Base-by-base conservation (phyloP, 2,888 invertebrate genomes). In the Leucoptera coffeella region DNA sequence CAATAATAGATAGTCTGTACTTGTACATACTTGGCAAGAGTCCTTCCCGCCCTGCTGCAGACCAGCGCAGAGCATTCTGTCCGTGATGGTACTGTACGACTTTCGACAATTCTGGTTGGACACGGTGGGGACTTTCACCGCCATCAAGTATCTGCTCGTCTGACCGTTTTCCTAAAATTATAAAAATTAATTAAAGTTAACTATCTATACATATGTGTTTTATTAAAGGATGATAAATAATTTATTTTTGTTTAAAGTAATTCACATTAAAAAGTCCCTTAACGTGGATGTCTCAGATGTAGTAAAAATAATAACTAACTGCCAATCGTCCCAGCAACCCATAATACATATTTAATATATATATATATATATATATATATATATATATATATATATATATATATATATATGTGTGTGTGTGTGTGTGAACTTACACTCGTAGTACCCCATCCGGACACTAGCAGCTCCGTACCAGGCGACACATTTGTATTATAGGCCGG, bases 381-480 rank as follows among this genome's bases (percentile, higher is more conserved):
- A n/a, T n/a, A n/a, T n/a, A n/a, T n/a, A n/a, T n/a, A n/a, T n/a
- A n/a, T n/a, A n/a, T n/a, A n/a, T n/a, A n/a, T n/a, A n/a, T n/a
- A n/a, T n/a, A n/a, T n/a, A n/a, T n/a, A n/a, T n/a, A n/a, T n/a
- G n/a, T n/a, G n/a, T n/a, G n/a, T n/a, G n/a, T n/a, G n/a, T n/a
- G n/a, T n/a, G n/a, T n/a, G 11, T 14, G n/a, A n/a, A 36, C 55
- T 53, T 40, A 64, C 62, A 10, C 39, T 35, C 12, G 54, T 62
- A 10, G 49, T 41, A n/a, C 65, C 67, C 62, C 64, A 69, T 8
- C 67, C 67, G 5, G 55, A 46, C 1, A 65, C 43, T 7, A 42
- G 32, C 1, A 61, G 32, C 4, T 43, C 28, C 1, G 49, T 40
- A 0, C 50, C 53, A 2, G 38, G 34, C 2, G 39, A 32, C 2